phyloP scores from a whole-genome alignment of 64 coral and sea anemone species.

The Montipora cactus region DNA sequence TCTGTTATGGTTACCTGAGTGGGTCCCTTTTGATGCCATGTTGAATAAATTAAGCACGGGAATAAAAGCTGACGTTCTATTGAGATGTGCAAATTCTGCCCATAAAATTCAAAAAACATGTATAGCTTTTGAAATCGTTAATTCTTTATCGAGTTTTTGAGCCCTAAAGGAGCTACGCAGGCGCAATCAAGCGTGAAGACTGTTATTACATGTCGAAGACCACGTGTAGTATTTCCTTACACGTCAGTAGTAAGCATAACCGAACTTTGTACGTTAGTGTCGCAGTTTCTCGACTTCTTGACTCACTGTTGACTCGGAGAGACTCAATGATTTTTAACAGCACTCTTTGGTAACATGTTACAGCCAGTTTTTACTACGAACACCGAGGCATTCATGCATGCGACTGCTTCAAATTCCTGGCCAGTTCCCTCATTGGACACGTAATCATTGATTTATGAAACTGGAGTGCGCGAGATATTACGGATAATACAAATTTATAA shows the following conservation, averaged over 20 bases:
- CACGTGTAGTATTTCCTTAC: slow-evolving; percentile 1
- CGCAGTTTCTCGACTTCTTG: neutral
- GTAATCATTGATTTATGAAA: neutral
- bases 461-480: neutral
- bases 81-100: neutral
- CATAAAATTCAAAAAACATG: slow-evolving; percentile 20
- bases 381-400: neutral
- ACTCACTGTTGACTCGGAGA: neutral
- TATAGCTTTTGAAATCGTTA: neutral
- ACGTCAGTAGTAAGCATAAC: neutral
- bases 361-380: neutral
- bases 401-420: slow-evolving; percentile 21
- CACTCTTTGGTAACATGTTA: neutral
- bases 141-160: neutral
- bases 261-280: neutral
- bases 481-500: too few relatives aligned
- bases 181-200: slow-evolving; percentile 12
- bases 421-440: neutral
- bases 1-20: neutral
- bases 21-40: neutral
- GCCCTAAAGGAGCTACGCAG: neutral
- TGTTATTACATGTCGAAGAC: slow-evolving; percentile 31
- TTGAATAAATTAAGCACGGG: neutral
- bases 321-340: too few relatives aligned
- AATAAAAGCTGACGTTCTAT: neutral